Evolutionary conservation across 2,888 invertebrate species (phyloP).

Genomic region (Lordiphosa fenestrarum): DNA sequence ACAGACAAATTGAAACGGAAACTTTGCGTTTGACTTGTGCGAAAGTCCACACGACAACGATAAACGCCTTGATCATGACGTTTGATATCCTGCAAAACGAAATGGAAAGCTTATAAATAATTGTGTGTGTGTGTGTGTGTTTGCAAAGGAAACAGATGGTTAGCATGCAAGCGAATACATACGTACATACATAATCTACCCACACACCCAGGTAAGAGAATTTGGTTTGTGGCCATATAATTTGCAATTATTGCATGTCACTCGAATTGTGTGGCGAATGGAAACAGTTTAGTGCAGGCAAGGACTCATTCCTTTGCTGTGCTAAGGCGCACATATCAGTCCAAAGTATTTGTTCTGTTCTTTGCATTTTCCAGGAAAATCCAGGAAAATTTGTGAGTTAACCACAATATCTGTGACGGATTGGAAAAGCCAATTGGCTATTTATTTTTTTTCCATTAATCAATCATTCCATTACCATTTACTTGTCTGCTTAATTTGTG

Average conservation of each 20-base stretch:
- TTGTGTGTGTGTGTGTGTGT: slow-evolving; percentile 26
- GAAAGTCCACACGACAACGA: slow-evolving; percentile 93
- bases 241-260: slow-evolving; percentile 70
- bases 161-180: slow-evolving; percentile 46
- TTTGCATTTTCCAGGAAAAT: too few species aligned
- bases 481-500: slow-evolving; percentile 3
- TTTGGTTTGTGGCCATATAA: slow-evolving; percentile 36
- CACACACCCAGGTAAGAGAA: slow-evolving; percentile 3
- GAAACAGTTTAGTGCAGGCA: not conserved
- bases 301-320: too few species aligned
- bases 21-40: slow-evolving; percentile 93
- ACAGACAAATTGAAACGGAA: slow-evolving; percentile 94
- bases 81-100: slow-evolving; percentile 85
- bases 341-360: not conserved
- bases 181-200: slow-evolving; percentile 1
- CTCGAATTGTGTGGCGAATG: slow-evolving; percentile 14
- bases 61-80: slow-evolving; percentile 94
- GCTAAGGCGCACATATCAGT: not conserved
- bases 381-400: too few species aligned
- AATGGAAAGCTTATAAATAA: slow-evolving; percentile 31
- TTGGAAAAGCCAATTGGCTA: too few species aligned
- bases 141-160: slow-evolving; percentile 51
- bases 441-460: too few species aligned
- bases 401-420: too few species aligned
- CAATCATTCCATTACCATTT: not conserved